Percentiles rank a stretch among this genome's conserved stretches.
phyloP scores from a whole-genome alignment of 2,888 invertebrate genomes.

The Oasisia sp. region DNA sequence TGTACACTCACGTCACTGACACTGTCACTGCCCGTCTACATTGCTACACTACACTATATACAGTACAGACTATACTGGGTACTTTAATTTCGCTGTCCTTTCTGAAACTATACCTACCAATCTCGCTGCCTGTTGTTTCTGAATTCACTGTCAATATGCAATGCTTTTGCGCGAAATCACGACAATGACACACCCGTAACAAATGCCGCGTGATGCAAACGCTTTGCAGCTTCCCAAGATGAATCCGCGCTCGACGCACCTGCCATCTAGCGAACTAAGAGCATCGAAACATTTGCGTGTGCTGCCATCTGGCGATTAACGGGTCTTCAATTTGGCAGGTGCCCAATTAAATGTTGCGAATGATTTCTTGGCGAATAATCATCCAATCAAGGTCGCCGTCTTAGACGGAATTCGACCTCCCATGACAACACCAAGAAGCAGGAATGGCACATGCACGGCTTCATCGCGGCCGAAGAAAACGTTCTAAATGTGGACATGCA shows the following conservation, averaged over 20 bases:
- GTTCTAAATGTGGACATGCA: neutral
- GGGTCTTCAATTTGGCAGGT: neutral
- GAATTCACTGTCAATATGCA: neutral
- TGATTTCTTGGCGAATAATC: neutral
- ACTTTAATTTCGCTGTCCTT: neutral
- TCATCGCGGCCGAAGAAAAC: conserved; percentile 6
- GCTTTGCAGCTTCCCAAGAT: neutral
- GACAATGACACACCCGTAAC: neutral
- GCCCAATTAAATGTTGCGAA: neutral
- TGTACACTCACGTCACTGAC: no score
- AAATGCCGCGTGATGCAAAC: neutral
- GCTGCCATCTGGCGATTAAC: neutral
- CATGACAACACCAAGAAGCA: conserved; percentile 3
- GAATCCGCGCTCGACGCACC: neutral
- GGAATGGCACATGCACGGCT: neutral
- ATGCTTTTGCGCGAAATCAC: neutral
- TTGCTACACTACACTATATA: no score
- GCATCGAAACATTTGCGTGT: neutral
- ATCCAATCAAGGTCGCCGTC: neutral
- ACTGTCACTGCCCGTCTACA: no score
- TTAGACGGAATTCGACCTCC: neutral
- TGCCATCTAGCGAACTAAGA: neutral
- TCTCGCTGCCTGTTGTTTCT: neutral
- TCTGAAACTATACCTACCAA: neutral
- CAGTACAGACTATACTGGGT: neutral